Evolutionary conservation across 2,888 invertebrate species (phyloP).

Genomic region (Microplitis manilae): DNA sequence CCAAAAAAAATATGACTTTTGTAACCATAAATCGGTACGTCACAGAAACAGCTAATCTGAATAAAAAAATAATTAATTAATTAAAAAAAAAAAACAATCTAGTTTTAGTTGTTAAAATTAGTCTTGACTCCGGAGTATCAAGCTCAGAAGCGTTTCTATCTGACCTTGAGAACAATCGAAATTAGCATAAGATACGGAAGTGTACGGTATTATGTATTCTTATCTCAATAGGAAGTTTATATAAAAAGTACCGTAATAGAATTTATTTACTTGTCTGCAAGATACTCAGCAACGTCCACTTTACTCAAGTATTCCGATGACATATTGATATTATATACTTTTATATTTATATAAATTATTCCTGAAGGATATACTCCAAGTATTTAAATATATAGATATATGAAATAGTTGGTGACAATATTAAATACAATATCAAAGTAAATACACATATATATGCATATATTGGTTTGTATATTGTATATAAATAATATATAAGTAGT

Average conservation of each 20-base stretch:
- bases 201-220: constrained; percentile 44
- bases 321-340: background rate
- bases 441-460: too few species aligned
- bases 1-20: too few species aligned
- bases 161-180: constrained; percentile 56
- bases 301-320: constrained; percentile 24
- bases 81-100: background rate
- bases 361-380: too few species aligned
- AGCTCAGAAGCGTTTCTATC: constrained; percentile 46
- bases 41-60: background rate
- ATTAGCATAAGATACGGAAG: constrained; percentile 51
- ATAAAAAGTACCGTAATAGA: constrained; percentile 40
- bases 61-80: background rate
- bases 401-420: too few species aligned
- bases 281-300: background rate
- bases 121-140: constrained; percentile 15
- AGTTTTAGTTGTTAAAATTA: constrained; percentile 13
- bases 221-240: constrained; percentile 39
- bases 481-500: constrained; percentile 3
- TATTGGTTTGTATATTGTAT: background rate
- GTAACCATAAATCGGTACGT: background rate
- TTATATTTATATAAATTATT: too few species aligned
- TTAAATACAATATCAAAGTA: too few species aligned
- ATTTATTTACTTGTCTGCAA: constrained; percentile 32
- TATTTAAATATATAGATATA: too few species aligned